Percentiles rank a stretch among this genome's conserved stretches.
These are phyloP conservation scores for Penelope pileata DNA, from an alignment of 2,113 vertebrate species.

Conservation along the genomic window DNA sequence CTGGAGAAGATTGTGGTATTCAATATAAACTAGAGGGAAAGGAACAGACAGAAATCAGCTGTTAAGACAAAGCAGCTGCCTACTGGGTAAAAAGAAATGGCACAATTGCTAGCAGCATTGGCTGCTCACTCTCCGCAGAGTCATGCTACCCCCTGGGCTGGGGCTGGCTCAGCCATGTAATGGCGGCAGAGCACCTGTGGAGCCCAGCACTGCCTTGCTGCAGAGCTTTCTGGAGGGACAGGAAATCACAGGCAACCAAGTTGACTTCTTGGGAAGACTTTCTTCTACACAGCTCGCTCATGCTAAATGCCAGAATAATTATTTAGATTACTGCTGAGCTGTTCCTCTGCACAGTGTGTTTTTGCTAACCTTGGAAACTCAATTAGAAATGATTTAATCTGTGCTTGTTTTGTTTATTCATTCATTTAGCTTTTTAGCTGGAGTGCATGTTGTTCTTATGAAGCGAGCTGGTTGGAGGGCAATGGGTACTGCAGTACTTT, in stretches of 20 bases:
- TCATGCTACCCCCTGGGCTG: background rate
- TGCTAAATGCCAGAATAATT: background rate
- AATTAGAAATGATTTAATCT: background rate
- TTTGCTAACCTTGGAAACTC: background rate
- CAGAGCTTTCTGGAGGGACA: background rate
- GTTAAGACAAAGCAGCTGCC: background rate
- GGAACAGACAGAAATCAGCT: constrained; percentile 22
- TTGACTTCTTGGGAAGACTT: background rate
- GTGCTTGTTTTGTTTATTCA: background rate
- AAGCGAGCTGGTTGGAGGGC: background rate
- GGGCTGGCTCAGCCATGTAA: background rate
- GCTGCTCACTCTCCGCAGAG: rapidly evolving
- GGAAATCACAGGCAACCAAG: rapidly evolving
- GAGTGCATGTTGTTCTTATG: rapidly evolving
- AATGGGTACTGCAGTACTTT: background rate
- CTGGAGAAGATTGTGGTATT: background rate
- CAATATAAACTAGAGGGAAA: background rate
- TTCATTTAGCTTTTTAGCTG: background rate
- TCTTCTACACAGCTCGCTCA: rapidly evolving
- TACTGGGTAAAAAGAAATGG: background rate
- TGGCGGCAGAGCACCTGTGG: background rate
- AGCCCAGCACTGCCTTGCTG: background rate
- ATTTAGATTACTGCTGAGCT: background rate
- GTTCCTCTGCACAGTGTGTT: background rate
- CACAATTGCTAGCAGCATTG: rapidly evolving